phyloP scores from a whole-genome alignment of 2,113 vertebrate species.

The Hippoglossus stenolepis region DNA sequence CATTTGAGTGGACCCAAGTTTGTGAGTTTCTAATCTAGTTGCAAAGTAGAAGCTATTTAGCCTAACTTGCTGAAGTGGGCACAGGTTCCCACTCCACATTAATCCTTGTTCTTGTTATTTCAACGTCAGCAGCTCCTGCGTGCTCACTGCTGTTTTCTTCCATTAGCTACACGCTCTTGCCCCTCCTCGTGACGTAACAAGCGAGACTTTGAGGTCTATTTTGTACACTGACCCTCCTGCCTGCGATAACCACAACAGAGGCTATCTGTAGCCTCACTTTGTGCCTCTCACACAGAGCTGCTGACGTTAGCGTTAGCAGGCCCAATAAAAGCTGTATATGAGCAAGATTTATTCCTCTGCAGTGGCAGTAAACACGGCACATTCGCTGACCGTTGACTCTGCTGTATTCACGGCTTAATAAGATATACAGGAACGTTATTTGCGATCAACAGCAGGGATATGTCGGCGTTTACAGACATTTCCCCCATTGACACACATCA shows the following conservation, averaged over 20 bases:
- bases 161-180: neutral
- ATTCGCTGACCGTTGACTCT: neutral
- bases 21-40: neutral
- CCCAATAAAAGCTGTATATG: neutral
- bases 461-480: neutral
- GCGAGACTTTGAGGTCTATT: neutral
- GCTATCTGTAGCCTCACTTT: neutral
- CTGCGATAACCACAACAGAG: neutral
- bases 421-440: neutral
- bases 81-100: neutral
- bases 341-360: neutral
- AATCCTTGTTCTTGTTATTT: neutral
- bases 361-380: slow-evolving; percentile 3
- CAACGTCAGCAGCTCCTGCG: neutral
- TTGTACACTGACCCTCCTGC: neutral
- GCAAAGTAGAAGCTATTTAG: neutral
- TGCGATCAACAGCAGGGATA: neutral
- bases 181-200: neutral
- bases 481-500: neutral
- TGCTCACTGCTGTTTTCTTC: neutral
- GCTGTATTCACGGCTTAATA: neutral
- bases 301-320: neutral
- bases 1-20: neutral
- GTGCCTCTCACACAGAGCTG: neutral
- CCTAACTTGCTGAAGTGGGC: neutral